Base-by-base conservation (phyloP, 2,113 vertebrate species). In the Alligator sinensis region DNA sequence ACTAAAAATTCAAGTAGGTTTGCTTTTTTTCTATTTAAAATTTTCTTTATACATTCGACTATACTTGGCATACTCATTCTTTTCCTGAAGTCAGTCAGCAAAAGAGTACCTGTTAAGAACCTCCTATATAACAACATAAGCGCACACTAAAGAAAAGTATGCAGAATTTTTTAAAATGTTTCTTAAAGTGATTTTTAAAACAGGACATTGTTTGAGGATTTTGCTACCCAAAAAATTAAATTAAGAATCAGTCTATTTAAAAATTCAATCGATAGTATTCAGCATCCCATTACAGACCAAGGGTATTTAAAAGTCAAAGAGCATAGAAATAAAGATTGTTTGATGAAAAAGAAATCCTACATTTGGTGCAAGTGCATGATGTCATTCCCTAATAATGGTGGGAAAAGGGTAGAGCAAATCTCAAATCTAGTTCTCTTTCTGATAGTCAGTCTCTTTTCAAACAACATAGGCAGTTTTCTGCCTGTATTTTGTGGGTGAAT, bases 391-490 rank as follows among this genome's bases (percentile, higher is more conserved):
- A 94, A 89, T 85, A 74, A 87, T 77, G 91, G 68, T 60, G 92
- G 82, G 87, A 95, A 95, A 91, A 86, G 82, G 82, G 25, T 12
- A 88, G 88, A 92, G 87, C 77, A 89, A 93, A 87, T 61, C 54
- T 85, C 16, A 8, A 91, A 93, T 79, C 55, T 86, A 87, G 21
- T 34, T 34, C 70, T 34, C 68, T 30, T 22, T 72, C 47, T 47
- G 47, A 47, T 72, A 68, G 30, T 28, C n/a, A 18, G 17, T 68
- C 66, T n/a, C 19, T 38, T 72, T 47, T 38, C 30, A 38, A 47
- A 4, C 34, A 72, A 38, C 22, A 72, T 47, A 72, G 7, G 8
- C 7, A 47, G 47, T 9, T 47, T 47, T 47, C 28, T 75, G 54
- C 38, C 34, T 38, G 22, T 38, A 22, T 72, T 92, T 84, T 61